Evolutionary conservation across 2,888 invertebrate species (phyloP), one percentile per base, ranked within the genome.

Genomic region (Melanostoma scalare): DNA sequence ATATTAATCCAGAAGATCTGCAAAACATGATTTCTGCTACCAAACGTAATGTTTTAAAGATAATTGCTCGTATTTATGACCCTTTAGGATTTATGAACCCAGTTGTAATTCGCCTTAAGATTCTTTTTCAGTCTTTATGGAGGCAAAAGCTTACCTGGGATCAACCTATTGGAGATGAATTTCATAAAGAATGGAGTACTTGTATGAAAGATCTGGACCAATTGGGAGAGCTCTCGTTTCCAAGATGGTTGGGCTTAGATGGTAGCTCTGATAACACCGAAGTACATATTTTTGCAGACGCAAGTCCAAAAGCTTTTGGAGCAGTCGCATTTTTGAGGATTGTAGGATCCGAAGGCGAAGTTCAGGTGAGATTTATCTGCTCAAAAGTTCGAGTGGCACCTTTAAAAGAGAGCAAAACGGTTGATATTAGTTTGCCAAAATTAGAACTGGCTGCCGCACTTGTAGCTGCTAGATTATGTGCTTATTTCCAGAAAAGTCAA

Each of bases 371-470:
- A 8, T 69, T 50, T 58, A 30, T 69, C 1, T 69, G 40, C 5
- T 31, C 58, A 5, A 46, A 65, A 6, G 65, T 56, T n/a, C 61
- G 55, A 55, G 48, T 73, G 31, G 63, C 63, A 1, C 73, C 55
- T 48, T 52, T 60, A 52, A 75, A 68, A 52, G 60, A 40, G 31
- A 48, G 9, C 33, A 65, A 63, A 10, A 40, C 2, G 9, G 55
- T 55, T 33, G 48, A 73, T 30, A 38, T 73, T 20, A 73, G 55
- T 65, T 44, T 56, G 48, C 73, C 63, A 9, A 73, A 73, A 35
- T 9, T 65, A 31, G 56, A 73, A 42, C 36, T 73, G 38, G 20
- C 35, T 40, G 42, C 56, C 10, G 48, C 65, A 0, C 31, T 48
- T 6, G 10, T 74, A 36, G 56, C 40, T 40, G 35, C 35, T 36